Percentiles rank a stretch among this genome's conserved stretches.
Conservation (phyloP, 2,888 invertebrate species). For the Ophioninae sp. region DNA sequence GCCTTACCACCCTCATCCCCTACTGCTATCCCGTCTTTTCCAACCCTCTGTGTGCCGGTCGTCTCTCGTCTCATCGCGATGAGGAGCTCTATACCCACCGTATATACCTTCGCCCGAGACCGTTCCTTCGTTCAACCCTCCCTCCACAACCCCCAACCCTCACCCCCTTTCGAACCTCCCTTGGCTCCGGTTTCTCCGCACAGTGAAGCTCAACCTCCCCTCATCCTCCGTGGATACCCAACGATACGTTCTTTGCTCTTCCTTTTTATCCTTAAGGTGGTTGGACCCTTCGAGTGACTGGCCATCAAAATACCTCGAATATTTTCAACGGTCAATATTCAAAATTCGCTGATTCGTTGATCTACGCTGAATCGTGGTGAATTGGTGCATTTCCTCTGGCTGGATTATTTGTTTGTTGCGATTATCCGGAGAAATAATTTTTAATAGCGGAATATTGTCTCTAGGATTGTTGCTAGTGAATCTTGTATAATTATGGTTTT, state of each 20-base stretch:
- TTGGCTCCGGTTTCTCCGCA: slow-evolving; percentile 52
- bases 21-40: slow-evolving; percentile 60
- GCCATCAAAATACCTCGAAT: neutral
- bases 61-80: slow-evolving; percentile 61
- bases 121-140: slow-evolving; percentile 61
- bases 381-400: too few species aligned
- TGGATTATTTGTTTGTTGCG: too few species aligned
- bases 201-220: slow-evolving; percentile 72
- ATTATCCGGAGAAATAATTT: too few species aligned
- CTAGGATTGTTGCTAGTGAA: too few species aligned
- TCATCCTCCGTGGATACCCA: neutral
- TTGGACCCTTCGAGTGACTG: neutral
- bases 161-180: slow-evolving; percentile 9
- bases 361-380: too few species aligned
- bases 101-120: slow-evolving; percentile 69
- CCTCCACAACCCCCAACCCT: slow-evolving; percentile 11
- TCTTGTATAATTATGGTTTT: too few species aligned
- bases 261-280: slow-evolving; percentile 12
- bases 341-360: too few species aligned
- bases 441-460: too few species aligned
- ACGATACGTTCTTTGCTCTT: neutral
- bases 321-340: neutral
- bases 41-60: slow-evolving; percentile 57
- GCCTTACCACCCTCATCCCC: slow-evolving; percentile 49
- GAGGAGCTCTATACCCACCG: slow-evolving; percentile 53